Percentiles rank a stretch among this genome's conserved stretches.
These are phyloP conservation scores for Aldrovandia affinis DNA, from an alignment of 2,797 vertebrate genomes.

Conservation along the genomic window DNA sequence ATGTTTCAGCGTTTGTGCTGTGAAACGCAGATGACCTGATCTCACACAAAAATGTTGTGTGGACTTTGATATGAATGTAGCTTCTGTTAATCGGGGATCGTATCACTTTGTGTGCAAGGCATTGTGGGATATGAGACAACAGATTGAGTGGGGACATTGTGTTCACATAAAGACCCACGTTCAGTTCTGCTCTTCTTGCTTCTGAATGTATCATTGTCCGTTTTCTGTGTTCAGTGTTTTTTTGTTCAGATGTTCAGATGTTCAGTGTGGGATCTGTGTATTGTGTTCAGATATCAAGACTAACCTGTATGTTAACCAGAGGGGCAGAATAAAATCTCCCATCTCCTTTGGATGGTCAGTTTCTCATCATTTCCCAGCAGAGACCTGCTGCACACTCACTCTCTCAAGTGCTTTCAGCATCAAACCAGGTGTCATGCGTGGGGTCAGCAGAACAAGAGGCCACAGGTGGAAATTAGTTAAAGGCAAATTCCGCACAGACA, in stretches of 20 bases:
- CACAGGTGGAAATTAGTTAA: too few relatives aligned
- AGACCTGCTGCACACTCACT: neutral
- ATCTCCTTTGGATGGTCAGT: neutral
- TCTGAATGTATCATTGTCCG: conserved; percentile 13
- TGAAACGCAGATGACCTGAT: neutral
- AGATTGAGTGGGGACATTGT: too few relatives aligned
- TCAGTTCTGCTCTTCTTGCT: conserved; percentile 19
- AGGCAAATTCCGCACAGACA: too few relatives aligned
- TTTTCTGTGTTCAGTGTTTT: neutral
- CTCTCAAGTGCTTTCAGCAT: neutral
- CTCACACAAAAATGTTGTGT: neutral
- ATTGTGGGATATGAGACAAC: neutral
- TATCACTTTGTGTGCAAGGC: neutral
- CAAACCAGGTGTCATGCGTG: too few relatives aligned
- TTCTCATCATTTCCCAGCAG: neutral
- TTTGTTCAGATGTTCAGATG: neutral
- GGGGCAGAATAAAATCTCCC: neutral
- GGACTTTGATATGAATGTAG: too few relatives aligned
- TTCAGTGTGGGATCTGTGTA: neutral
- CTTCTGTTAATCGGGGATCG: neutral
- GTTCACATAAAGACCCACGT: too few relatives aligned
- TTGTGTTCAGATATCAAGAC: neutral
- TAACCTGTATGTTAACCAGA: neutral
- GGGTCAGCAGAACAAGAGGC: too few relatives aligned
- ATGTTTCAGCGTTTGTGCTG: neutral